These are phyloP conservation scores for Ecdyonurus torrentis DNA, from an alignment of 2,888 invertebrate species.

Conservation along the genomic window DNA sequence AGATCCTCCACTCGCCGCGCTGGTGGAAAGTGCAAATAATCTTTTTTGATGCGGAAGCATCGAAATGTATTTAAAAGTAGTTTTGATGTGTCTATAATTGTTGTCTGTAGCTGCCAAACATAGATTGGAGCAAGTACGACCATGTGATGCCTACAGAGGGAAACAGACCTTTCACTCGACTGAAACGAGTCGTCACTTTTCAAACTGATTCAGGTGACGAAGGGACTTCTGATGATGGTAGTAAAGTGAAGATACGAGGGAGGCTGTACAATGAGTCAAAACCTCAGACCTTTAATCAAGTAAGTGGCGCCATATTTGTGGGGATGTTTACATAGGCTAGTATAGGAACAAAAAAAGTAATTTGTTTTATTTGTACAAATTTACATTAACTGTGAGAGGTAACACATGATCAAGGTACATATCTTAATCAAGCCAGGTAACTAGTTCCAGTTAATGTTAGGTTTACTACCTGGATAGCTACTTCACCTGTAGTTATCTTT, in stretches of 20 bases:
- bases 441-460: no score
- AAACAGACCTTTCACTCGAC: not conserved
- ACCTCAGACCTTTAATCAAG: slow-evolving; percentile 55
- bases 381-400: no score
- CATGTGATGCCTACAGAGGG: slow-evolving; percentile 29
- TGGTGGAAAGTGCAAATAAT: no score
- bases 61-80: not conserved
- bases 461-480: no score
- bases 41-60: not conserved
- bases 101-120: slow-evolving; percentile 34
- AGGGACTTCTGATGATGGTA: slow-evolving; percentile 7
- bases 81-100: not conserved
- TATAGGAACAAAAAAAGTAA: no score
- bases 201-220: not conserved
- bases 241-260: slow-evolving; percentile 38
- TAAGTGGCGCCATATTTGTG: no score
- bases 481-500: no score
- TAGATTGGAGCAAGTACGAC: slow-evolving; percentile 60
- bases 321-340: no score
- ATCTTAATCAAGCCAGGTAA: no score
- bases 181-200: not conserved
- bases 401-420: no score
- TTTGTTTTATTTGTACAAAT: no score
- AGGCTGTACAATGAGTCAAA: slow-evolving; percentile 49
- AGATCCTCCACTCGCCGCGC: no score